These are phyloP conservation scores for Camponotus fellah DNA, from an alignment of 2,888 invertebrate species.

Conservation along the genomic window DNA sequence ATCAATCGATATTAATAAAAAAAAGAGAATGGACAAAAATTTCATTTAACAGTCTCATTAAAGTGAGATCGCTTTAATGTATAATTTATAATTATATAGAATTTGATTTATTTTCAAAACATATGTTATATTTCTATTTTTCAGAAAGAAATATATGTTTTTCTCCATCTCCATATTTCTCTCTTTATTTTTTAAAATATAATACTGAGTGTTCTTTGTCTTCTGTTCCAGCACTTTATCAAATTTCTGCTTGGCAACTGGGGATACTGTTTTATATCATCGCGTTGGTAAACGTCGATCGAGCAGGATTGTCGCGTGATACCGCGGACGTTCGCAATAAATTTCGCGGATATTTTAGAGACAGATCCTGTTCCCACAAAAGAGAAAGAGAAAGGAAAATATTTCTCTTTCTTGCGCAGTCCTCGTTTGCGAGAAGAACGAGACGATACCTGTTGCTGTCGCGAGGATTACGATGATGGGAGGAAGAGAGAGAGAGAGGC, in stretches of 20 bases:
- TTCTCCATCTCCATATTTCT: not conserved
- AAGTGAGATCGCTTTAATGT: not conserved
- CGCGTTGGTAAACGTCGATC: constrained; percentile 44
- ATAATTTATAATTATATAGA: not conserved
- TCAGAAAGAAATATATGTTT: not conserved
- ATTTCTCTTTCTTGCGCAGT: constrained; percentile 20
- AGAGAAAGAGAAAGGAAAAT: constrained; percentile 26
- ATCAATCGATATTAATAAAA: not conserved
- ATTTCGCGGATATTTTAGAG: constrained; percentile 57
- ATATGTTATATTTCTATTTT: not conserved
- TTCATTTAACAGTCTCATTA: not conserved
- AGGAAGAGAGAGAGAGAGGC: not conserved
- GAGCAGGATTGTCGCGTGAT: constrained; percentile 32
- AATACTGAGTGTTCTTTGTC: not conserved
- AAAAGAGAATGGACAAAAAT: not conserved
- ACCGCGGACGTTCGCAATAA: constrained; percentile 55
- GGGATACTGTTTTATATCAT: constrained; percentile 3
- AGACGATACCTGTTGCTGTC: constrained; percentile 64
- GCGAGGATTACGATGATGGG: not conserved
- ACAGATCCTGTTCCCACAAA: constrained; percentile 37
- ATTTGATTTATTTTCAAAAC: not conserved
- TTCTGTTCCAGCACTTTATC: not conserved
- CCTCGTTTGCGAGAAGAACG: constrained; percentile 4
- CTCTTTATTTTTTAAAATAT: not conserved
- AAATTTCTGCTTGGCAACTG: constrained; percentile 11